Evolutionary conservation across 2,113 vertebrate genomes (phyloP).

Genomic region (Clinocottus analis): DNA sequence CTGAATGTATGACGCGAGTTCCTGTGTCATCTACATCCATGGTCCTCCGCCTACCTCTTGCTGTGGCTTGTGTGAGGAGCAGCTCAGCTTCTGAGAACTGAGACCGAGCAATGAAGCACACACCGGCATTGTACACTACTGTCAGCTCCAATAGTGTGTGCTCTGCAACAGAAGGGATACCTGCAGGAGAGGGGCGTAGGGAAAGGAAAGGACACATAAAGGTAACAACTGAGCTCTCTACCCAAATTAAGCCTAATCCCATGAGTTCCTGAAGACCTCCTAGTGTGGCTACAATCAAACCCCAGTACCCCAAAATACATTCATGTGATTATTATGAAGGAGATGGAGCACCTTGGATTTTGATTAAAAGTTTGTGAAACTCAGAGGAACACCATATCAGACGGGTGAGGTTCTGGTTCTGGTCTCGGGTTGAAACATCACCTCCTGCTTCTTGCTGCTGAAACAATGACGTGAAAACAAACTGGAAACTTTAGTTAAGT

Average conservation of each 20-base stretch:
- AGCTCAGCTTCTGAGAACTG: slow-evolving; percentile 65
- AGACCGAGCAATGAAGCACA: slow-evolving; percentile 65
- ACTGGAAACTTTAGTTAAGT: not conserved
- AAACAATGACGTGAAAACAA: slow-evolving; percentile 37
- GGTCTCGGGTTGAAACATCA: slow-evolving; percentile 20
- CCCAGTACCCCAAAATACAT: not conserved
- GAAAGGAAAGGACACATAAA: not conserved
- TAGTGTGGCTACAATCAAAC: not conserved
- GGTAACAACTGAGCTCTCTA: not conserved
- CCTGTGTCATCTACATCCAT: not conserved
- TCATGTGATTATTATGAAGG: not conserved
- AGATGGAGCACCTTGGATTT: slow-evolving; percentile 77
- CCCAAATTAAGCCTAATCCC: not conserved
- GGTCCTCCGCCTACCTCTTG: slow-evolving; percentile 71
- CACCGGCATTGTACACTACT: slow-evolving; percentile 77
- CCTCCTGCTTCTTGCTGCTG: slow-evolving; percentile 54
- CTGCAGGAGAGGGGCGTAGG: slow-evolving; percentile 49
- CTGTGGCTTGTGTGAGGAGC: slow-evolving; percentile 61
- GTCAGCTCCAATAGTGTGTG: slow-evolving; percentile 75
- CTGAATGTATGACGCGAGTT: not conserved
- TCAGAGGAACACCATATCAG: slow-evolving; percentile 65
- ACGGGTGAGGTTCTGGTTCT: slow-evolving; percentile 38
- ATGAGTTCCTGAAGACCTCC: not conserved
- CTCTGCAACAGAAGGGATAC: slow-evolving; percentile 69
- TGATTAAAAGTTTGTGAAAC: slow-evolving; percentile 78